Evolutionary conservation across 1,140 invertebrate genomes (phyloP), one percentile per base, ranked within the genome.

Genomic region (Mylabris phalerata): DNA sequence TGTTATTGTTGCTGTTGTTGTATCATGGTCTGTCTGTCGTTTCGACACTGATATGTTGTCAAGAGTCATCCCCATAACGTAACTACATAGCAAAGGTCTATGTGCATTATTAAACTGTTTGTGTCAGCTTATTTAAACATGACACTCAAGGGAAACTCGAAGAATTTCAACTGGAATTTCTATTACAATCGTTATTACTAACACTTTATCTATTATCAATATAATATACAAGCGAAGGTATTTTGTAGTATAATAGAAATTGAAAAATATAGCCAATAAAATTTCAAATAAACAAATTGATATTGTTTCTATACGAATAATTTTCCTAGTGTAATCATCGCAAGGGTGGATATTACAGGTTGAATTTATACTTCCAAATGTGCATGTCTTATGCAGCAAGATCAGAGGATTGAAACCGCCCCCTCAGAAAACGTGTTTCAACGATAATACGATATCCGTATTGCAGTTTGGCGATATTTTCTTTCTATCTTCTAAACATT

Each of bases 341-440:
- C 3, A 32, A 1, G 32, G 32, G 2, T 32, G 32, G 7, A 7
- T 32, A 3, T 5, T 7, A 7, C 27, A 55, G 48, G 46, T 26
- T 27, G 59, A 64, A 57, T 62, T 64, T 64, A 64, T 62, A 64
- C 63, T 64, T 64, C 55, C 63, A 64, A 62, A 64, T 64, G 60
- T 57, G 52, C 62, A 63, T 63, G 57, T 61, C 62, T 63, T 63
- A 63, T 63, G 61, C 57, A 32, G 48, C 57, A 59, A 32, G 32
- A 19, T 32, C 49, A 43, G 49, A 42, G n/a, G 27, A 7, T 32
- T 27, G 45, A 59, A 59, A 50, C 44, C 50, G 11, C 57, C 50
- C 19, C 19, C 19, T 19, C 19, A 19, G 19, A 19, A 48, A 54
- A 59, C 57, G 57, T 59, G 57, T 50, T 48, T 44, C 32, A 48